phyloP scores from a whole-genome alignment of 2,888 invertebrate genomes.

The Sycophila texana region DNA sequence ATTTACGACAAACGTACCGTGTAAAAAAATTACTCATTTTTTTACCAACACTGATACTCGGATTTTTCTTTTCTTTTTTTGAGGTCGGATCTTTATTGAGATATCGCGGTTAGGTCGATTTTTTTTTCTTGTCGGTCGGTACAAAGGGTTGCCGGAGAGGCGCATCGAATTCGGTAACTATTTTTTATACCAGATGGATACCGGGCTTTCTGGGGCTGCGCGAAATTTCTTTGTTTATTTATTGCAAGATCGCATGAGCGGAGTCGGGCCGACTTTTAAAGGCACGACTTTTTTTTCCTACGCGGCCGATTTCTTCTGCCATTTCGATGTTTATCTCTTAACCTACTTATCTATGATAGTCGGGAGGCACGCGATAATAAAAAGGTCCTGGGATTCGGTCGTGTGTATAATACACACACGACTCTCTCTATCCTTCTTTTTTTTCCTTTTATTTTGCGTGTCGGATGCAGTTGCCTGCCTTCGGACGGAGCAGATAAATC shows the following conservation, averaged over 20 bases:
- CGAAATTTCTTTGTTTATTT: not conserved
- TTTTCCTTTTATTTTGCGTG: too few relatives aligned
- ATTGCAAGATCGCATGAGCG: not conserved
- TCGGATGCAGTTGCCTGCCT: too few relatives aligned
- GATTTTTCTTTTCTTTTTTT: not conserved
- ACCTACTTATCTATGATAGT: slow-evolving; percentile 8
- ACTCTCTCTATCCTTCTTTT: not conserved
- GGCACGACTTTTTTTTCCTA: too few relatives aligned
- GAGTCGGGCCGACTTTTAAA: too few relatives aligned
- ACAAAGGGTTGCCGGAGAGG: not conserved
- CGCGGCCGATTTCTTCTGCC: not conserved
- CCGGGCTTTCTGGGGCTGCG: too few relatives aligned
- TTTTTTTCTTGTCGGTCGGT: not conserved
- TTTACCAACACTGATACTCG: too few relatives aligned
- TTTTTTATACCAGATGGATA: too few relatives aligned
- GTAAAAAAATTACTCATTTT: too few relatives aligned
- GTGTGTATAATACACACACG: not conserved
- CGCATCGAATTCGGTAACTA: not conserved
- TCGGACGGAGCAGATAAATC: not conserved
- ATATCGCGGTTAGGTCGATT: not conserved
- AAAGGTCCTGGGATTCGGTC: not conserved
- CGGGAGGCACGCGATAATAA: slow-evolving; percentile 5
- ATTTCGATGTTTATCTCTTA: slow-evolving; percentile 2
- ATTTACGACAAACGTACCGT: too few relatives aligned
- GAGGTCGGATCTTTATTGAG: not conserved